Percentiles rank a stretch among this genome's conserved stretches.
Conservation (phyloP, 2,797 vertebrate genomes). For the Sylvia borin region DNA sequence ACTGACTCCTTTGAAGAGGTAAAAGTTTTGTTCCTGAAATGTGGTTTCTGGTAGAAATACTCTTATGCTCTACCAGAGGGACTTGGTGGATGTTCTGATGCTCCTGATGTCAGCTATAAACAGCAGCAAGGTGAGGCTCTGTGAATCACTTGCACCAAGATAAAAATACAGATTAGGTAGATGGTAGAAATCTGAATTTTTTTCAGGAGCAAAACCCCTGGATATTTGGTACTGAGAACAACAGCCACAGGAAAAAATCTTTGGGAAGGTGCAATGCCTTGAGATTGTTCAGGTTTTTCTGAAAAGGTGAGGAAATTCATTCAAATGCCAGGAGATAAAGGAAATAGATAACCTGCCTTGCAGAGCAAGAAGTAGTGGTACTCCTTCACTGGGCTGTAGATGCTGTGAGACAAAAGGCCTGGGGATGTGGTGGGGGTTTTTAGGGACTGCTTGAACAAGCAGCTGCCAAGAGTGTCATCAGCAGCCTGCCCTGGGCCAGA, state of each 20-base stretch:
- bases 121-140: not conserved
- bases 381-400: not conserved
- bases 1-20: not conserved
- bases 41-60: not conserved
- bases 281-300: not conserved
- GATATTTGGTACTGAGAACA: not conserved
- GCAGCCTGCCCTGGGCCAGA: not conserved
- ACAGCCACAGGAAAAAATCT: not conserved
- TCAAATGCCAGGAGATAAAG: not conserved
- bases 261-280: not conserved
- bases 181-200: not conserved
- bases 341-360: not conserved
- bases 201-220: not conserved
- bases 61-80: not conserved
- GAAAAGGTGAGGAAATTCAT: not conserved
- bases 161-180: not conserved
- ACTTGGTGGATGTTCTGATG: rapidly evolving
- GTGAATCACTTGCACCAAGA: not conserved
- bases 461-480: not conserved
- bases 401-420: not conserved
- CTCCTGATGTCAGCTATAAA: not conserved
- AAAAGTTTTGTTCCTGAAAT: not conserved
- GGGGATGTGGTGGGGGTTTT: not conserved
- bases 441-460: not conserved
- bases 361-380: not conserved